These are phyloP conservation scores for Paratrypauchen microcephalus DNA, from an alignment of 2,797 vertebrate species.

Conservation along the genomic window DNA sequence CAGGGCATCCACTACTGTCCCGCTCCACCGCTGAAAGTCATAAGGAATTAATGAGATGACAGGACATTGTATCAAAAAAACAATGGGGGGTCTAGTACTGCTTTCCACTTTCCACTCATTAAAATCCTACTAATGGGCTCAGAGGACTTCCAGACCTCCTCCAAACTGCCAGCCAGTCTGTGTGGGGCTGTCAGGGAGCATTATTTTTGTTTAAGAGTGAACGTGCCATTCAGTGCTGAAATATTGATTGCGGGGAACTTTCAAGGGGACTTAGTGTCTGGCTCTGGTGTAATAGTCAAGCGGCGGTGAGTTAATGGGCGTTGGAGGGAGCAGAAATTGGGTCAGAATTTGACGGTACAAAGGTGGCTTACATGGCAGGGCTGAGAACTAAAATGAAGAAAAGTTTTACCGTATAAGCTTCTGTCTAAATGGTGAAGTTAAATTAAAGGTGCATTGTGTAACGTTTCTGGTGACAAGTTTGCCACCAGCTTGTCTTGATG, in stretches of 20 bases:
- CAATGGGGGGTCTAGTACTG: slow-evolving; percentile 49
- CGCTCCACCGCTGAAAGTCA: slow-evolving; percentile 53
- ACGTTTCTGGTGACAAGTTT: no score
- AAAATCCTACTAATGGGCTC: slow-evolving; percentile 72
- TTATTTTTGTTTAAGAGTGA: slow-evolving; percentile 70
- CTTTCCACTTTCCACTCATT: slow-evolving; percentile 66
- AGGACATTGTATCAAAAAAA: slow-evolving; percentile 65
- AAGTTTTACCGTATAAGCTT: not conserved
- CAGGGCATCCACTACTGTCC: slow-evolving; percentile 34
- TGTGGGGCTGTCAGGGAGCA: slow-evolving; percentile 70
- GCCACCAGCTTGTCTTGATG: no score
- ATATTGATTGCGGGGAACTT: slow-evolving; percentile 68
- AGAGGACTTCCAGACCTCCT: slow-evolving; percentile 48
- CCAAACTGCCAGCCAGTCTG: slow-evolving; percentile 53
- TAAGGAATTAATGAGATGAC: slow-evolving; percentile 75
- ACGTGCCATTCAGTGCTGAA: slow-evolving; percentile 64
- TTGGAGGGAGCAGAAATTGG: slow-evolving; percentile 9
- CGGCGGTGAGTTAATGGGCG: slow-evolving; percentile 34
- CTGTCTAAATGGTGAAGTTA: no score
- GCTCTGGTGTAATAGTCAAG: slow-evolving; percentile 28
- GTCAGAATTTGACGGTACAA: not conserved
- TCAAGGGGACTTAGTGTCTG: slow-evolving; percentile 43
- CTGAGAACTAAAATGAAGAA: not conserved
- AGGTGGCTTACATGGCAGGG: not conserved
- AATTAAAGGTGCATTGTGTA: no score